phyloP scores from a whole-genome alignment of 2,888 invertebrate species.

The Acronicta aceris region DNA sequence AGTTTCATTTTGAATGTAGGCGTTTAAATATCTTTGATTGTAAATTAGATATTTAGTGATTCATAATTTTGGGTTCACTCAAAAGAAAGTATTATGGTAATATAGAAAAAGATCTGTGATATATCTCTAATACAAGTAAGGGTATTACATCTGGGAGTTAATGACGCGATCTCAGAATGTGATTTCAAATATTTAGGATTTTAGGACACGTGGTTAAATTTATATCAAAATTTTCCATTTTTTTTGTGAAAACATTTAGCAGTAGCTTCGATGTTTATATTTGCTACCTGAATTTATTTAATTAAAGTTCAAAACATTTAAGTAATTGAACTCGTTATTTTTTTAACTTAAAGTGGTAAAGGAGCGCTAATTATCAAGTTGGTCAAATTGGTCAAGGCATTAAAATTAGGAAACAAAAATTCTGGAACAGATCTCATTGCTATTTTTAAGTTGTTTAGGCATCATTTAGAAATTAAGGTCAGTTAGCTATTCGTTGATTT shows the following conservation, averaged over 20 bases:
- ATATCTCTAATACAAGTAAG: conserved; percentile 79
- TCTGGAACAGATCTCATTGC: conserved; percentile 76
- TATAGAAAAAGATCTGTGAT: conserved; percentile 87
- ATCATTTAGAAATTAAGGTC: conserved; percentile 64
- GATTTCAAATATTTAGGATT: conserved; percentile 69
- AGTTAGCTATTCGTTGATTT: conserved; percentile 50
- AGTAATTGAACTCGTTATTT: conserved; percentile 10
- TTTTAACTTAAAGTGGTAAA: conserved; percentile 15
- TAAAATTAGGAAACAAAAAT: conserved; percentile 53
- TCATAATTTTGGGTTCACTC: conserved; percentile 69
- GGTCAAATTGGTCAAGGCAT: conserved; percentile 20
- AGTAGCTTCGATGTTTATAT: conserved; percentile 6
- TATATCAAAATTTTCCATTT: conserved; percentile 10
- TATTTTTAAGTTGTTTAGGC: conserved; percentile 68
- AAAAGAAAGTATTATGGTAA: conserved; percentile 84
- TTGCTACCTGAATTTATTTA: conserved; percentile 20
- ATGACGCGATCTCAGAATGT: conserved; percentile 82
- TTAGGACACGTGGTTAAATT: conserved; percentile 47
- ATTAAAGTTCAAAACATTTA: conserved; percentile 16
- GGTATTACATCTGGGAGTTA: conserved; percentile 82
- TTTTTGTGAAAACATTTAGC: conserved; percentile 6
- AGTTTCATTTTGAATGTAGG: conserved; percentile 69
- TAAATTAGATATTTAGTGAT: conserved; percentile 65
- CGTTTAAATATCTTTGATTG: conserved; percentile 69
- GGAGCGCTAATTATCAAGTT: conserved; percentile 2